A percentile compares a stretch with the other conserved stretches of the same genome.
Conservation (phyloP, 2,888 invertebrate genomes). For the Pollenia griseotomentosa region DNA sequence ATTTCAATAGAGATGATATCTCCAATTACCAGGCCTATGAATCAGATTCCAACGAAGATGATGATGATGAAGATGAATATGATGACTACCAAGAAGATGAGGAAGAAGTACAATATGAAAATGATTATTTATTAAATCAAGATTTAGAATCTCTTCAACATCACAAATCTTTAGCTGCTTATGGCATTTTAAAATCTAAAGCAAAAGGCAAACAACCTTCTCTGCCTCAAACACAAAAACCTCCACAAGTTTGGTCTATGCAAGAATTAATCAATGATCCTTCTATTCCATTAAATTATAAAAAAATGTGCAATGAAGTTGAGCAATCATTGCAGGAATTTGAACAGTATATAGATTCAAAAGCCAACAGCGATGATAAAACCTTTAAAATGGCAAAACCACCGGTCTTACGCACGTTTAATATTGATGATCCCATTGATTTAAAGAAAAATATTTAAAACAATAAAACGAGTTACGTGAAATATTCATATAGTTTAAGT, state of each 20-base stretch:
- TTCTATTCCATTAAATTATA: constrained; percentile 82
- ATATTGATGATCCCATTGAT: constrained; percentile 86
- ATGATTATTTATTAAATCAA: constrained; percentile 11
- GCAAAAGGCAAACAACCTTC: neutral
- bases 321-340: constrained; percentile 82
- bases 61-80: constrained; percentile 75
- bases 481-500: constrained; percentile 2
- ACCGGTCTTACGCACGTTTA: constrained; percentile 83
- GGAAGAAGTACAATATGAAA: constrained; percentile 49
- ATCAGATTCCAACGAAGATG: constrained; percentile 74
- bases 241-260: constrained; percentile 82
- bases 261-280: constrained; percentile 83
- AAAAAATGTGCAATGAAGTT: constrained; percentile 83
- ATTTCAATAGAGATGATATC: constrained; percentile 78
- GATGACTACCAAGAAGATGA: constrained; percentile 73
- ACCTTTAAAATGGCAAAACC: constrained; percentile 32
- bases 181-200: constrained; percentile 51
- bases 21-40: constrained; percentile 78
- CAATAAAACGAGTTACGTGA: neutral
- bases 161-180: constrained; percentile 40
- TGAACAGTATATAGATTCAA: constrained; percentile 81
- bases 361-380: constrained; percentile 65
- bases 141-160: constrained; percentile 50
- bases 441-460: constrained; percentile 70
- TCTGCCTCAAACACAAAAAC: constrained; percentile 6